Evolutionary conservation across 2,113 vertebrate species (phyloP).

Genomic region (Tupaia tana): DNA sequence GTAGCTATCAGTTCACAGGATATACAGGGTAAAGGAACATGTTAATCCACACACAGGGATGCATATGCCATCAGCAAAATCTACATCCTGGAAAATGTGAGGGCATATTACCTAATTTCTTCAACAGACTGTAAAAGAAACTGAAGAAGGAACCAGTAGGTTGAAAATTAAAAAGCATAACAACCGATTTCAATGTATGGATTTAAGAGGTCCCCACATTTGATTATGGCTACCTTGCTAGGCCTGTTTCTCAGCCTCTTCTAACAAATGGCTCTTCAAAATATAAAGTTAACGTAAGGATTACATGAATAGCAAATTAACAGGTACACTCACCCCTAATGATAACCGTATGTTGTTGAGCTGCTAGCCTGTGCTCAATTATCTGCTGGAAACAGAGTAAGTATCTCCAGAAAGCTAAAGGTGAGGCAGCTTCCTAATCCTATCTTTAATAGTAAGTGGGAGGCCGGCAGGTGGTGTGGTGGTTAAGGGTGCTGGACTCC

Average conservation of each 20-base stretch:
- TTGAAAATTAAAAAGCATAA: not conserved
- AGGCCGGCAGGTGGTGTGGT: too few species aligned
- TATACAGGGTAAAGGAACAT: not conserved
- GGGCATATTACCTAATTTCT: not conserved
- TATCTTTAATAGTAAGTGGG: not conserved
- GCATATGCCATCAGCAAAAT: not conserved
- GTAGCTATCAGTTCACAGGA: not conserved
- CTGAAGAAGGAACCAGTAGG: not conserved
- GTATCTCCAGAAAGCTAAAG: constrained; percentile 6
- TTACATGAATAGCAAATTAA: not conserved
- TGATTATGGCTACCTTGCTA: not conserved
- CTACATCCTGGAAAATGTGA: not conserved
- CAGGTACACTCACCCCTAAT: not conserved
- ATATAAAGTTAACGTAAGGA: not conserved
- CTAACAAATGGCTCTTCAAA: not conserved
- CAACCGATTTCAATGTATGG: not conserved
- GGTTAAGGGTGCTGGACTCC: too few species aligned
- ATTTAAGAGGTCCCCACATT: not conserved
- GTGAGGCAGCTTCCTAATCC: not conserved
- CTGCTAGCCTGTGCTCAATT: not conserved
- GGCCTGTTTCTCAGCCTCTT: not conserved
- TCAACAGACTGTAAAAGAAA: constrained; percentile 6
- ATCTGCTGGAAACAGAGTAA: constrained; percentile 17
- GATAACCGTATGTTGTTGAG: not conserved
- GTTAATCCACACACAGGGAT: not conserved